Evolutionary conservation across 2,888 invertebrate species (phyloP).

Genomic region (Perizoma flavofasciatum): DNA sequence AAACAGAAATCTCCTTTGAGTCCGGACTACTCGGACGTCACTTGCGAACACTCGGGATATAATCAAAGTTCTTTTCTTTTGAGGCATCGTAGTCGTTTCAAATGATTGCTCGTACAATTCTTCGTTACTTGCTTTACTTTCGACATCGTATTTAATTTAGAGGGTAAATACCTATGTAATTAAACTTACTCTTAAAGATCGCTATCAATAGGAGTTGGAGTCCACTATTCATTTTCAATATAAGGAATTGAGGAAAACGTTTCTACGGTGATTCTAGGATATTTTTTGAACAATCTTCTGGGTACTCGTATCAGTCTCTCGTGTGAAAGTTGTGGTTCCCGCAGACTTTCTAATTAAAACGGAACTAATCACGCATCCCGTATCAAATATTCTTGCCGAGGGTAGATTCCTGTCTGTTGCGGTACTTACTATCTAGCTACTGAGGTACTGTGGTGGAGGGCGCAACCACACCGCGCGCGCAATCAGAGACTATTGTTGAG

Average conservation of each 20-base stretch:
- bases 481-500: slow-evolving; percentile 65
- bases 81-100: slow-evolving; percentile 33
- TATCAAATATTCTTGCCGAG: slow-evolving; percentile 54
- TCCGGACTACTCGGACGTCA: slow-evolving; percentile 25
- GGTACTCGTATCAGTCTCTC: slow-evolving; percentile 7
- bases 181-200: no score
- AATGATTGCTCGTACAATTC: slow-evolving; percentile 30
- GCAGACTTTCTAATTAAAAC: slow-evolving; percentile 50
- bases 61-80: slow-evolving; percentile 58
- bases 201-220: no score
- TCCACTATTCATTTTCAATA: not conserved
- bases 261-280: no score
- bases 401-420: slow-evolving; percentile 42
- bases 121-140: slow-evolving; percentile 5
- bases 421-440: slow-evolving; percentile 42
- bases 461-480: slow-evolving; percentile 62
- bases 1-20: slow-evolving; percentile 64
- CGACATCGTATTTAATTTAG: slow-evolving; percentile 5
- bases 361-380: slow-evolving; percentile 51
- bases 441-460: slow-evolving; percentile 45
- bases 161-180: slow-evolving; percentile 10
- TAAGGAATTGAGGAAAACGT: no score
- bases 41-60: slow-evolving; percentile 33
- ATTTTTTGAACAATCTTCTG: no score
- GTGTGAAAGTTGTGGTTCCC: slow-evolving; percentile 28